Evolutionary conservation across 2,113 vertebrate species (phyloP).

Genomic region (Myotis davidii): DNA sequence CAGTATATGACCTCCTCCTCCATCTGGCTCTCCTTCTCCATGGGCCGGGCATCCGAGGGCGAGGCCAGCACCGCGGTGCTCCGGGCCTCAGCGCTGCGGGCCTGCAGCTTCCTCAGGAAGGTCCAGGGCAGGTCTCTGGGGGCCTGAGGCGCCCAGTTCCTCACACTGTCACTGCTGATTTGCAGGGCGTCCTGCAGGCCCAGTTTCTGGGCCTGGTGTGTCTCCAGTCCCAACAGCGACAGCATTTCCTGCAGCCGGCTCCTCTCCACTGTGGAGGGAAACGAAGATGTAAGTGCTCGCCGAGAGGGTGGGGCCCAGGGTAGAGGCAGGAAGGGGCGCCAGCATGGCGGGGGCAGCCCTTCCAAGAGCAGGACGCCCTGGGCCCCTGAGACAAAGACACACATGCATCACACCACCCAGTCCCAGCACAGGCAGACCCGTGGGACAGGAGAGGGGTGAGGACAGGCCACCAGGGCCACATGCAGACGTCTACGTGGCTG

Average conservation of each 20-base stretch:
- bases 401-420: not conserved
- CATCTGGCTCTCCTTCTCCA: constrained; percentile 72
- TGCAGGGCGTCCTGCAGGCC: constrained; percentile 72
- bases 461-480: not conserved
- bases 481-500: not conserved
- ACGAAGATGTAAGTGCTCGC: not conserved
- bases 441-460: too few species aligned
- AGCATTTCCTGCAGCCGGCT: constrained; percentile 74
- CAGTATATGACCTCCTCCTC: constrained; percentile 74
- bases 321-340: not conserved
- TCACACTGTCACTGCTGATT: constrained; percentile 76
- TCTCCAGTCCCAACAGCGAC: constrained; percentile 71
- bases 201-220: constrained; percentile 69
- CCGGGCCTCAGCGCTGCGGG: constrained; percentile 75
- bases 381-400: not conserved
- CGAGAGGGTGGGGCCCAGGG: not conserved
- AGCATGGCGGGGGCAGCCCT: not conserved
- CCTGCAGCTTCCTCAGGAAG: constrained; percentile 80
- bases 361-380: not conserved
- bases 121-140: constrained; percentile 79
- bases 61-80: constrained; percentile 69
- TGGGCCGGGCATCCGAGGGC: constrained; percentile 42
- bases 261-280: constrained; percentile 67
- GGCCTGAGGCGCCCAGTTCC: constrained; percentile 68
- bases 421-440: accelerated